These are phyloP conservation scores for Nymphicus hollandicus DNA, from an alignment of 2,113 vertebrate genomes.

Conservation along the genomic window DNA sequence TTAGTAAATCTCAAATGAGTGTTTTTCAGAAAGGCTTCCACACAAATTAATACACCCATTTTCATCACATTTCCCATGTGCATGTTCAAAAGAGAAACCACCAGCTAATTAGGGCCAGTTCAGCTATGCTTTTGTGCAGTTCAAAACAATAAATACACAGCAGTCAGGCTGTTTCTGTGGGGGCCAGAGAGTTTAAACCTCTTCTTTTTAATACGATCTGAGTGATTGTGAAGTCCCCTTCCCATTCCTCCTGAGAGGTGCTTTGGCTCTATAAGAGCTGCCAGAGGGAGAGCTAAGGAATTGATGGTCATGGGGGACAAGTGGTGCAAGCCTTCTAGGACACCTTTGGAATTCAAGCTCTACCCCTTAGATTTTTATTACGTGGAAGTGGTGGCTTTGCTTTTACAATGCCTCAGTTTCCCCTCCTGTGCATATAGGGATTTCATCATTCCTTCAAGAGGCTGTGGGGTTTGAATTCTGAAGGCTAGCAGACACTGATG, in stretches of 20 bases:
- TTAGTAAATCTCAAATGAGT: not conserved
- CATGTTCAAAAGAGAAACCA: not conserved
- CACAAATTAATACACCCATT: not conserved
- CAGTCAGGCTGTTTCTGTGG: not conserved
- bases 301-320: accelerated
- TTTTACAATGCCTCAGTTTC: not conserved
- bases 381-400: not conserved
- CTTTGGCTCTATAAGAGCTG: not conserved
- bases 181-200: not conserved
- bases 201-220: not conserved
- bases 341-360: not conserved
- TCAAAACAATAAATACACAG: not conserved
- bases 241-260: not conserved
- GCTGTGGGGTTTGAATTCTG: not conserved
- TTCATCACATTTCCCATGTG: not conserved
- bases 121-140: accelerated
- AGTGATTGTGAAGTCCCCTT: not conserved
- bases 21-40: not conserved
- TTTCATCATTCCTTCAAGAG: not conserved
- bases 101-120: not conserved
- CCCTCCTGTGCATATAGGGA: not conserved
- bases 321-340: not conserved
- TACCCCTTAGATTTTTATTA: not conserved
- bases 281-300: not conserved
- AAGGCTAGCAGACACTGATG: not conserved